These are phyloP conservation scores for Portevinia maculata DNA, from an alignment of 2,888 invertebrate genomes.

Conservation along the genomic window DNA sequence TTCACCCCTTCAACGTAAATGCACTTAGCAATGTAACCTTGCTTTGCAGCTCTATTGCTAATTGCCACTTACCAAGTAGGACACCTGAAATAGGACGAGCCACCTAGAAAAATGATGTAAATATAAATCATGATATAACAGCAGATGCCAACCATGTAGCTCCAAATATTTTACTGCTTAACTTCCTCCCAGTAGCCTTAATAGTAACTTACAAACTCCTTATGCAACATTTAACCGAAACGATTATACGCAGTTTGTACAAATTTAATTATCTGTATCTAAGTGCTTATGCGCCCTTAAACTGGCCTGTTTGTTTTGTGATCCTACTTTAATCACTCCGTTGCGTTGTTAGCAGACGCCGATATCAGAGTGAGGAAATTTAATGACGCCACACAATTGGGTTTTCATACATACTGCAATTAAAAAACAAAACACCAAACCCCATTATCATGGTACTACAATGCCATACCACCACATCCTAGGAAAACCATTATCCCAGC, in stretches of 20 bases:
- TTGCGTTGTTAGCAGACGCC: too few species aligned
- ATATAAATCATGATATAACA: too few species aligned
- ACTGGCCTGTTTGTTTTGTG: conserved; percentile 34
- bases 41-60: too few species aligned
- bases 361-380: conserved; percentile 4
- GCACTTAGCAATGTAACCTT: too few species aligned
- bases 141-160: conserved; percentile 29
- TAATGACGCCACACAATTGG: conserved; percentile 43
- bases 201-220: conserved; percentile 41
- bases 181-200: neutral
- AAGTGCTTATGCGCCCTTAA: conserved; percentile 36
- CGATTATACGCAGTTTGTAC: conserved; percentile 44
- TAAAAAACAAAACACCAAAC: conserved; percentile 1
- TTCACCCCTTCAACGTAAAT: too few species aligned
- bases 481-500: neutral
- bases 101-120: too few species aligned
- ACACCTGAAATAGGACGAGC: too few species aligned
- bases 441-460: conserved; percentile 3
- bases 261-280: conserved; percentile 51
- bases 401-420: conserved; percentile 27
- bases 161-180: neutral
- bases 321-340: conserved; percentile 22
- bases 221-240: conserved; percentile 38
- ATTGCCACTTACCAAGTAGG: too few species aligned
- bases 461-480: conserved; percentile 14